These are phyloP conservation scores for Leptopilina syphax DNA, from an alignment of 2,888 invertebrate species.

Conservation along the genomic window DNA sequence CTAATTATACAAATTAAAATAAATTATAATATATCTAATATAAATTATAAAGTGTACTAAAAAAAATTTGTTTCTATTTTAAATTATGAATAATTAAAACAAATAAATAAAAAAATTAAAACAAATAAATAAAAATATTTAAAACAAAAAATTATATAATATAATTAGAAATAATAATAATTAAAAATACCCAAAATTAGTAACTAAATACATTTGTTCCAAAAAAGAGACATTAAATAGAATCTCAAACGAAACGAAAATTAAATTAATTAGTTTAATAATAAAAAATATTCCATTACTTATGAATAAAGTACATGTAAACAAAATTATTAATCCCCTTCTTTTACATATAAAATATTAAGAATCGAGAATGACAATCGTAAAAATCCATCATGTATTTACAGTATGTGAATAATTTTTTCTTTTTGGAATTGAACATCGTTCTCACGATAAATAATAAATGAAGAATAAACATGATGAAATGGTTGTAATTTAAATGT, in stretches of 20 bases:
- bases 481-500: conserved; percentile 34
- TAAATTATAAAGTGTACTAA: too few species aligned
- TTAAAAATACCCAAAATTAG: too few species aligned
- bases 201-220: too few species aligned
- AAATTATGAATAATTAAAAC: too few species aligned
- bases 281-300: background rate
- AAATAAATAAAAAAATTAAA: too few species aligned
- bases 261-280: background rate
- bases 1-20: too few species aligned
- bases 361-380: conserved; percentile 15
- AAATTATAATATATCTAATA: too few species aligned
- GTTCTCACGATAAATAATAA: conserved; percentile 40
- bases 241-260: background rate
- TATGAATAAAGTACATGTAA: background rate
- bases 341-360: background rate
- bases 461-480: conserved; percentile 27
- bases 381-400: conserved; percentile 33
- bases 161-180: too few species aligned
- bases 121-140: too few species aligned
- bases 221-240: too few species aligned
- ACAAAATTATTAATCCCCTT: background rate
- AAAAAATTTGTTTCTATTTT: too few species aligned
- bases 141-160: too few species aligned
- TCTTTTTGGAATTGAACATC: background rate
- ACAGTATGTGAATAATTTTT: background rate